Conservation (phyloP, 1,140 invertebrate genomes). For the Solenopsis fugax region DNA sequence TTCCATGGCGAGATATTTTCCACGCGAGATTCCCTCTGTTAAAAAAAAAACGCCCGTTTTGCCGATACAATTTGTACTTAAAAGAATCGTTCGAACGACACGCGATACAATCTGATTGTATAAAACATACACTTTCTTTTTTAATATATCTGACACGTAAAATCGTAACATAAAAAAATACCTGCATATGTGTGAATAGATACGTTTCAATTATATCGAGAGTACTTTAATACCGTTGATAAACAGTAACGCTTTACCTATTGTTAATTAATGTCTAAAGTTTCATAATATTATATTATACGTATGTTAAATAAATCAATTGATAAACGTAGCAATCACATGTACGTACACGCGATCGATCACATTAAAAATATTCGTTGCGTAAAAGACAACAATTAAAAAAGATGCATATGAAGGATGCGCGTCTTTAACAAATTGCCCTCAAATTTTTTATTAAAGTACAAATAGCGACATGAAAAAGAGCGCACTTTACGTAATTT, state of each 20-base stretch:
- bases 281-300: constrained; percentile 36
- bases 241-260: constrained; percentile 30
- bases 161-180: not conserved
- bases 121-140: not conserved
- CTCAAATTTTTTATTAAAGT: constrained; percentile 9
- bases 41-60: not conserved
- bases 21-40: constrained; percentile 1
- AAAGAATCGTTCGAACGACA: constrained; percentile 15
- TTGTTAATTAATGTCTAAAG: constrained; percentile 29
- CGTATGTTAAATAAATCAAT: constrained; percentile 18
- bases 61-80: constrained; percentile 44
- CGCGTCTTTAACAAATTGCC: not conserved
- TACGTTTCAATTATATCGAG: not conserved
- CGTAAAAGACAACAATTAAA: not conserved
- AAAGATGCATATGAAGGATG: not conserved
- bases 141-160: not conserved
- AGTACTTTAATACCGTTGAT: constrained; percentile 31
- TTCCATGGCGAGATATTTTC: constrained; percentile 15
- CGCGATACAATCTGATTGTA: not conserved
- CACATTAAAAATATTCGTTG: not conserved
- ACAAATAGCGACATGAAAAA: constrained; percentile 22
- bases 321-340: not conserved
- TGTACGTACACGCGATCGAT: not conserved
- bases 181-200: not conserved
- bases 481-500: constrained; percentile 3